These are phyloP conservation scores for Sinosuthora webbiana DNA, from an alignment of 2,113 vertebrate species.

Conservation along the genomic window DNA sequence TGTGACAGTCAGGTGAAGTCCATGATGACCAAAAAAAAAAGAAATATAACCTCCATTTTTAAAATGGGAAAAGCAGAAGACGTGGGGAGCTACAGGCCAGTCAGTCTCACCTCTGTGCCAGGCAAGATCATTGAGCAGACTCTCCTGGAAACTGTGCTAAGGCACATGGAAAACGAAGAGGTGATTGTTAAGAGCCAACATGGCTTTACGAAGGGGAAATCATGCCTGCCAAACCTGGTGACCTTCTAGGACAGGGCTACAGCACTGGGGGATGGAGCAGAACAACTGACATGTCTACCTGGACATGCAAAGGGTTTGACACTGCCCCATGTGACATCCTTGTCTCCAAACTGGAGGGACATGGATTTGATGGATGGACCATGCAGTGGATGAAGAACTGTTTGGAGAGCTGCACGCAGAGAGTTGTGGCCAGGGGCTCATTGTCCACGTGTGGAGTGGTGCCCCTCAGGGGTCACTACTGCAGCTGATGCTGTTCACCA, in stretches of 20 bases:
- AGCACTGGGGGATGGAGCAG: neutral
- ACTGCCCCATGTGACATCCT: neutral
- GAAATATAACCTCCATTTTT: neutral
- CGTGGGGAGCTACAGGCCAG: neutral
- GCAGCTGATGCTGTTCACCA: rapidly evolving
- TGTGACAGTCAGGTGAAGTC: neutral
- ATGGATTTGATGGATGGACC: neutral
- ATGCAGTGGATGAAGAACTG: neutral
- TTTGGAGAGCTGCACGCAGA: neutral
- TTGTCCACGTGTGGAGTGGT: rapidly evolving
- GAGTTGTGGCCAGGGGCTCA: neutral
- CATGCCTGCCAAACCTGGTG: neutral
- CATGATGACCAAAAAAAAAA: neutral
- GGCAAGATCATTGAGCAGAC: neutral
- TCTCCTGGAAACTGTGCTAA: neutral
- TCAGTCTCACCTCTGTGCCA: neutral
- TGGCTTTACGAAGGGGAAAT: neutral
- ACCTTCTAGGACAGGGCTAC: neutral
- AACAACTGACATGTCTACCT: neutral
- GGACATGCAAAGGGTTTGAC: neutral
- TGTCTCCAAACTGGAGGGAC: neutral
- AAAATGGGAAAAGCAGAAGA: neutral
- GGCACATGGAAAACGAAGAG: neutral
- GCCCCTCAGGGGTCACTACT: neutral
- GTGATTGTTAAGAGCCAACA: neutral